These are phyloP conservation scores for Spheniscus humboldti DNA, from an alignment of 2,797 vertebrate species.

Conservation along the genomic window DNA sequence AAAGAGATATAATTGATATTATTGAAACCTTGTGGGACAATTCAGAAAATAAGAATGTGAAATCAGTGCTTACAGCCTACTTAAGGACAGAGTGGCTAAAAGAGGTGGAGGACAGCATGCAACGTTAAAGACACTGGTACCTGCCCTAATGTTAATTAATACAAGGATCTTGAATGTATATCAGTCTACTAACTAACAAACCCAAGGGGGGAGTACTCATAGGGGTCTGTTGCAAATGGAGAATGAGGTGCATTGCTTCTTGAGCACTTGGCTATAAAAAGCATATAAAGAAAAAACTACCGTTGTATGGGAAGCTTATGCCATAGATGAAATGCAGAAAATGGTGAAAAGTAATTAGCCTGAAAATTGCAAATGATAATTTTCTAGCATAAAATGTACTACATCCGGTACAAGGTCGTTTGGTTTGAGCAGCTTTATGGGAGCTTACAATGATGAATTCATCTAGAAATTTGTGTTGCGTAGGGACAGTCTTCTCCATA, in stretches of 20 bases:
- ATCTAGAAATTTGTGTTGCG: background rate
- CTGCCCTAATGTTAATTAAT: constrained; percentile 2
- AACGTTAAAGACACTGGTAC: background rate
- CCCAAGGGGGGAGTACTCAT: background rate
- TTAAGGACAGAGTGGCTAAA: background rate
- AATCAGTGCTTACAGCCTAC: background rate
- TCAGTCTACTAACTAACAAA: background rate
- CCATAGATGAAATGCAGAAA: background rate
- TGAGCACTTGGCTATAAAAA: background rate
- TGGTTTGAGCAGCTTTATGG: background rate
- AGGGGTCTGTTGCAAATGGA: background rate
- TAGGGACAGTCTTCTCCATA: background rate
- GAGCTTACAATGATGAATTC: background rate
- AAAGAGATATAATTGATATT: background rate
- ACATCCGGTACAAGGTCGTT: background rate
- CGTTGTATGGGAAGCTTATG: background rate
- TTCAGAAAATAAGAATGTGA: background rate
- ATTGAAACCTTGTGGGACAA: background rate
- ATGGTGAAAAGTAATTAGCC: background rate
- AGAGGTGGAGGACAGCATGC: background rate
- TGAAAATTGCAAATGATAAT: background rate
- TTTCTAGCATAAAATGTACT: background rate
- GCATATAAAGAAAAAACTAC: background rate
- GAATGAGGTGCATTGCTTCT: background rate
- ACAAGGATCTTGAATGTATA: background rate